Conservation (phyloP, 2,113 vertebrate genomes). For the Ameiurus melas region DNA sequence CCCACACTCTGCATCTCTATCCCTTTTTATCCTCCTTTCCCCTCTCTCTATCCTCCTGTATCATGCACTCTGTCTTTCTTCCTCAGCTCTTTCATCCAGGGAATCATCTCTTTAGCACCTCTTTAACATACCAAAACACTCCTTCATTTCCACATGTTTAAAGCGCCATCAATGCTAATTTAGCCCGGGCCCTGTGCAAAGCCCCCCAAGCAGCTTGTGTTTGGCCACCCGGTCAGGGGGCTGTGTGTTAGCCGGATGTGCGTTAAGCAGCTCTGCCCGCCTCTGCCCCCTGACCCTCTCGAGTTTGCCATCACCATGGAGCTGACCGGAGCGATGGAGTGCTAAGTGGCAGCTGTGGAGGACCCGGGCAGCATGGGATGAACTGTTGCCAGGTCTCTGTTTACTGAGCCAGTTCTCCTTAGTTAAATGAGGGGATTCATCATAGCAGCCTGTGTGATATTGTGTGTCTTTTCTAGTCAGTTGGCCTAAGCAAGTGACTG, state of each 20-base stretch:
- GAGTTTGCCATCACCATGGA: conserved; percentile 67
- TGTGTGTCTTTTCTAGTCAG: conserved; percentile 48
- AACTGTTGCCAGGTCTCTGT: conserved; percentile 56
- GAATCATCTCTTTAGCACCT: conserved; percentile 66
- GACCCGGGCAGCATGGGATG: conserved; percentile 54
- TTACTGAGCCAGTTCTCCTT: conserved; percentile 68
- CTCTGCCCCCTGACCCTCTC: conserved; percentile 58
- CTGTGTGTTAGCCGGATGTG: conserved; percentile 55
- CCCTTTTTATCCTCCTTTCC: conserved; percentile 69
- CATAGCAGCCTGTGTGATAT: conserved; percentile 36
- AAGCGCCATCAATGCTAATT: conserved; percentile 77
- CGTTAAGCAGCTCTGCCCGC: conserved; percentile 43
- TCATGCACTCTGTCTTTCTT: conserved; percentile 69
- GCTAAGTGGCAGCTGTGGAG: conserved; percentile 67
- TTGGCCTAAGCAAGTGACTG: conserved; percentile 39
- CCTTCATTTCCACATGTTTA: conserved; percentile 69
- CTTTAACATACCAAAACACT: conserved; percentile 73
- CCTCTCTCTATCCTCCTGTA: conserved; percentile 63
- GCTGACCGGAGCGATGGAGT: conserved; percentile 58
- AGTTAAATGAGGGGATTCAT: conserved; percentile 59
- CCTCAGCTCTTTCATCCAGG: conserved; percentile 66
- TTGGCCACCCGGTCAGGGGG: conserved; percentile 71
- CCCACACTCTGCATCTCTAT: conserved; percentile 52
- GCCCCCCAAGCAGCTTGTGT: conserved; percentile 60
- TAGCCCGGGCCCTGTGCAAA: conserved; percentile 66